A percentile compares a stretch with the other conserved stretches of the same genome.
phyloP scores from a whole-genome alignment of 2,113 vertebrate genomes.

The Octodon degus region DNA sequence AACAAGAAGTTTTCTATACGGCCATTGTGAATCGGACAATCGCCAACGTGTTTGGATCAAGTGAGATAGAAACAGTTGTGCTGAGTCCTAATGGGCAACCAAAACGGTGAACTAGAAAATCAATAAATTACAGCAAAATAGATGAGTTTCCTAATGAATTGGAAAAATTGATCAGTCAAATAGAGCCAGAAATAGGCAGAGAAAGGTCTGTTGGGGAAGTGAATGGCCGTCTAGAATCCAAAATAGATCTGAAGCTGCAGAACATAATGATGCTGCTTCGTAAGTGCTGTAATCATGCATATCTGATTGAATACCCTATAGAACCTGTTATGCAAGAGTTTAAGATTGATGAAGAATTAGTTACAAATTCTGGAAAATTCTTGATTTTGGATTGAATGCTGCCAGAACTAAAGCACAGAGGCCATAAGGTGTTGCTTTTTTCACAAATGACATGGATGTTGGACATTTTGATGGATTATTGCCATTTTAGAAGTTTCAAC shows the following conservation, averaged over 20 bases:
- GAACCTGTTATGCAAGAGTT: slow-evolving; percentile 93
- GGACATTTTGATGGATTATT: slow-evolving; percentile 97
- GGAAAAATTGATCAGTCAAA: slow-evolving; percentile 91
- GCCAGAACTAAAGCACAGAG: slow-evolving; percentile 93
- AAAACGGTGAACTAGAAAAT: slow-evolving; percentile 89
- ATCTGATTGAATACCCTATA: slow-evolving; percentile 97
- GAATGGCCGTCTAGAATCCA: slow-evolving; percentile 87
- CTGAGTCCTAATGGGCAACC: slow-evolving; percentile 90
- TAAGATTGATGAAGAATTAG: slow-evolving; percentile 96
- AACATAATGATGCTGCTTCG: slow-evolving; percentile 96
- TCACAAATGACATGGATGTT: slow-evolving; percentile 98
- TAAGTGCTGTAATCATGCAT: slow-evolving; percentile 97
- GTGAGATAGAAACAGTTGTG: slow-evolving; percentile 90
- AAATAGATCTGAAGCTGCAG: slow-evolving; percentile 94
- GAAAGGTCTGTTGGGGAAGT: slow-evolving; percentile 90
- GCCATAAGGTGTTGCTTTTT: slow-evolving; percentile 98
- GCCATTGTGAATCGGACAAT: slow-evolving; percentile 96
- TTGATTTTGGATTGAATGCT: slow-evolving; percentile 96
- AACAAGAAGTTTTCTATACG: slow-evolving; percentile 95
- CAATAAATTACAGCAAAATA: slow-evolving; percentile 90
- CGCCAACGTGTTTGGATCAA: slow-evolving; percentile 90
- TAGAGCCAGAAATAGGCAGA: slow-evolving; percentile 89
- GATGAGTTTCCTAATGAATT: slow-evolving; percentile 83
- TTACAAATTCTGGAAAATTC: slow-evolving; percentile 95
- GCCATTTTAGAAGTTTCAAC: slow-evolving; percentile 91